phyloP scores from a whole-genome alignment of 2,113 vertebrate genomes.

The Siphamia tubifer region DNA sequence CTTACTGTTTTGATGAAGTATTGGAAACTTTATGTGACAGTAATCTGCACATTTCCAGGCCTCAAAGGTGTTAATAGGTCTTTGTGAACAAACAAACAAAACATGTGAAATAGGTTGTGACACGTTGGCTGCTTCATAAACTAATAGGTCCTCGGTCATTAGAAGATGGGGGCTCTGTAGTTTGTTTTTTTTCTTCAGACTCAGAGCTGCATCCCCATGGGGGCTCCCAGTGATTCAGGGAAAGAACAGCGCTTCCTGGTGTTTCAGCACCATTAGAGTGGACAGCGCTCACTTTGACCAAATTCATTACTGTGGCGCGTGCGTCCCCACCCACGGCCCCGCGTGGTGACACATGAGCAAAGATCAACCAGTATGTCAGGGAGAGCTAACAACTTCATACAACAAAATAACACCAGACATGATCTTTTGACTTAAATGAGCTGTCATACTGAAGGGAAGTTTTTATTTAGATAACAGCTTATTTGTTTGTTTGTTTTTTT shows the following conservation, averaged over 20 bases:
- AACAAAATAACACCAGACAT: no score
- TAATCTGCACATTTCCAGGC: conserved; percentile 29
- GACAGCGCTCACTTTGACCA: conserved; percentile 76
- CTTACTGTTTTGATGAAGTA: conserved; percentile 18
- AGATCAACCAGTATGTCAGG: not conserved
- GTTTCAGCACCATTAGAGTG: conserved; percentile 82
- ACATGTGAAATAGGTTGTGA: not conserved
- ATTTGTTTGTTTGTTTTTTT: no score
- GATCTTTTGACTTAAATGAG: no score
- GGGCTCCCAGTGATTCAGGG: conserved; percentile 12
- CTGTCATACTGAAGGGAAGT: no score
- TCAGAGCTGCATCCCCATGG: not conserved
- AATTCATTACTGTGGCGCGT: conserved; percentile 17
- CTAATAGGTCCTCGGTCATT: not conserved
- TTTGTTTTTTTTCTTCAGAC: not conserved
- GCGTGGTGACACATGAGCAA: conserved; percentile 23
- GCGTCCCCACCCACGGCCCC: conserved; percentile 53
- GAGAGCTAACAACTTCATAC: not conserved
- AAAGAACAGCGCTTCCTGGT: conserved; percentile 37
- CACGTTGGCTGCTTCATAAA: not conserved
- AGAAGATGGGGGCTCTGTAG: not conserved
- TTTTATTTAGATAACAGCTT: no score
- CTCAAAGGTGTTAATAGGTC: not conserved
- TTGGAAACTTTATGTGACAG: conserved; percentile 56
- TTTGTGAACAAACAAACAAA: not conserved